Base-by-base conservation (phyloP, 2,888 invertebrate species). In the Blera fallax region DNA sequence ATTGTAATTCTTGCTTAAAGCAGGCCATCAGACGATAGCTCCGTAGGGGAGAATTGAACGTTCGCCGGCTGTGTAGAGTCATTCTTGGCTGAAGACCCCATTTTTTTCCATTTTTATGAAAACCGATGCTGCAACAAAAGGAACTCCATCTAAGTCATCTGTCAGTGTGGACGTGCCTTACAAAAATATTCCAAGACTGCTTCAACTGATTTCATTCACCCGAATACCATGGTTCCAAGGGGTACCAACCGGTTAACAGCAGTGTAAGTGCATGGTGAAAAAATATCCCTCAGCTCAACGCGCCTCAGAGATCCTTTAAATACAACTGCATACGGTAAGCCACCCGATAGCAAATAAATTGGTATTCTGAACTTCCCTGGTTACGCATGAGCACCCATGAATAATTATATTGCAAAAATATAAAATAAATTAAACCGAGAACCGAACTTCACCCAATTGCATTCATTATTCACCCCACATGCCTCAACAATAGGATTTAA, bases 401-500 rank as follows among this genome's bases (percentile, higher is more conserved):
- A 73, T 62, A 56, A 74, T 69, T 84, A 64, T 21, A 11, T 58
- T 48, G 43, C 24, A 16, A 70, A 74, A 80, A 69, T 40, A 56
- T 7, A 32, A 67, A 34, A 69, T 32, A 62, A 34, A 52, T 70
- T 56, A 62, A 45, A 67, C 54, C 54, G 54, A 34, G 56, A 43
- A 16, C 27, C 6, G n/a, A 32, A 34, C n/a, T 10, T 16, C 24
- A 14, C 18, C 52, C 45, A 62, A 62, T 56, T 56, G 40, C 52
- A 54, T 67, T 48, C 65, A 67, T 48, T 64, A 77, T 24, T 54
- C 54, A 54, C 60, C 78, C 78, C 52, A 10, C 10, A 27, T 27
- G 45, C 56, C 48, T 24, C 29, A 48, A 81, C 81, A 85, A 81
- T 67, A 34, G 56, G 58, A 67, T 77, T 67, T 70, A 81, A 85